Percentiles rank a stretch among this genome's conserved stretches.
Conservation (phyloP, 2,797 vertebrate genomes). For the Enoplosus armatus region DNA sequence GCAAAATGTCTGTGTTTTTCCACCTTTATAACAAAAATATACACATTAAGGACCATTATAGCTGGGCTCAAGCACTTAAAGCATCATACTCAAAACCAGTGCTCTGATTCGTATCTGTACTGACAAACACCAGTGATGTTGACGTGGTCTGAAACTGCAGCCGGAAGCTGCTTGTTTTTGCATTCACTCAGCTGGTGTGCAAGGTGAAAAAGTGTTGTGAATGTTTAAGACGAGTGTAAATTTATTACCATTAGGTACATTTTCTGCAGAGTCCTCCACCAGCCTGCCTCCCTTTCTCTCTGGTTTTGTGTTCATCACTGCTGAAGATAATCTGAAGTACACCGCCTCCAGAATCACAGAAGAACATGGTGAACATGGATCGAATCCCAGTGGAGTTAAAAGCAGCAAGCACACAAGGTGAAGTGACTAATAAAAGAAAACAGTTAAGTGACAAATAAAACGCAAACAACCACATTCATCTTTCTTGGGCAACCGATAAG, state of each 20-base stretch:
- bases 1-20: neutral
- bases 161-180: neutral
- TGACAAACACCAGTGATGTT: neutral
- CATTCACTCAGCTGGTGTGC: neutral
- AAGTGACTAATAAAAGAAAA: constrained; percentile 27
- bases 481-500: neutral
- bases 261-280: neutral
- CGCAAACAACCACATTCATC: neutral
- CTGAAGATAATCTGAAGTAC: constrained; percentile 32
- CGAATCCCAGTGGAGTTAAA: constrained; percentile 44
- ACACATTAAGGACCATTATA: neutral
- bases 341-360: constrained; percentile 45
- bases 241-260: constrained; percentile 1
- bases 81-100: neutral
- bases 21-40: neutral
- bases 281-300: neutral
- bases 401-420: constrained; percentile 45
- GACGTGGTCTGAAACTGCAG: neutral
- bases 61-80: neutral
- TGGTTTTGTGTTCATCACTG: constrained; percentile 12
- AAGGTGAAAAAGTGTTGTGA: neutral
- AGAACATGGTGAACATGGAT: constrained; percentile 46
- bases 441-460: constrained; percentile 29
- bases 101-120: neutral
- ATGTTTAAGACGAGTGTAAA: neutral